Evolutionary conservation across 1,140 invertebrate species (phyloP).

Genomic region (Brachionus rubens): DNA sequence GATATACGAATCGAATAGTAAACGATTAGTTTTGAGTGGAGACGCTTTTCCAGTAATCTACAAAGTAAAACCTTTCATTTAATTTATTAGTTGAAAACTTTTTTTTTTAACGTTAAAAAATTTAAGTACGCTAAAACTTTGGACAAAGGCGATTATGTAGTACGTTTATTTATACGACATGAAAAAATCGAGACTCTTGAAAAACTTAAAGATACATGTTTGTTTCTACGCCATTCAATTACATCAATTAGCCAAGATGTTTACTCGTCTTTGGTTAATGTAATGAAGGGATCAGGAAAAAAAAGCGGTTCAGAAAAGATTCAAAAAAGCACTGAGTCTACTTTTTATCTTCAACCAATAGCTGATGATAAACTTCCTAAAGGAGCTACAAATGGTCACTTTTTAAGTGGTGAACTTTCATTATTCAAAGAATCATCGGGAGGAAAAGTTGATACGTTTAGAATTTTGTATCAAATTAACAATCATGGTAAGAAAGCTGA

Average conservation of each 20-base stretch:
- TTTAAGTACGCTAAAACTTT: constrained; percentile 76
- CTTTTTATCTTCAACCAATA: constrained; percentile 21
- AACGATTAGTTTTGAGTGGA: constrained; percentile 76
- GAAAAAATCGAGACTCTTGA: constrained; percentile 82
- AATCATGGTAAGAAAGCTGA: constrained; percentile 32
- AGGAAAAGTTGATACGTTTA: constrained; percentile 29
- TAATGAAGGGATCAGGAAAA: constrained; percentile 16
- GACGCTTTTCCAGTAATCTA: constrained; percentile 74
- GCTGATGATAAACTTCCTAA: constrained; percentile 42
- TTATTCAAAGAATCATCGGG: constrained; percentile 17
- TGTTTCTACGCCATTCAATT: constrained; percentile 25
- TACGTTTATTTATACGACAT: constrained; percentile 80
- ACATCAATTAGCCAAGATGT: constrained; percentile 16
- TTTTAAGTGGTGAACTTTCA: constrained; percentile 12
- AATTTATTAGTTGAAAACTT: not conserved
- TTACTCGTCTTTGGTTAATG: not conserved
- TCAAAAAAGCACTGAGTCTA: not conserved
- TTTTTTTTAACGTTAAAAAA: constrained; percentile 46
- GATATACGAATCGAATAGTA: constrained; percentile 81
- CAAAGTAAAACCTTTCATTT: not conserved
- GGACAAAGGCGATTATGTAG: constrained; percentile 89
- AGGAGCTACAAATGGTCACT: constrained; percentile 35
- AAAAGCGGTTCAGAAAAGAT: constrained; percentile 5
- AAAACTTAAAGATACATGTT: constrained; percentile 28
- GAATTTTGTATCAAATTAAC: constrained; percentile 26